These are phyloP conservation scores for Enteromius afrohamiltoni DNA, from an alignment of 2,797 vertebrate genomes.

Conservation along the genomic window DNA sequence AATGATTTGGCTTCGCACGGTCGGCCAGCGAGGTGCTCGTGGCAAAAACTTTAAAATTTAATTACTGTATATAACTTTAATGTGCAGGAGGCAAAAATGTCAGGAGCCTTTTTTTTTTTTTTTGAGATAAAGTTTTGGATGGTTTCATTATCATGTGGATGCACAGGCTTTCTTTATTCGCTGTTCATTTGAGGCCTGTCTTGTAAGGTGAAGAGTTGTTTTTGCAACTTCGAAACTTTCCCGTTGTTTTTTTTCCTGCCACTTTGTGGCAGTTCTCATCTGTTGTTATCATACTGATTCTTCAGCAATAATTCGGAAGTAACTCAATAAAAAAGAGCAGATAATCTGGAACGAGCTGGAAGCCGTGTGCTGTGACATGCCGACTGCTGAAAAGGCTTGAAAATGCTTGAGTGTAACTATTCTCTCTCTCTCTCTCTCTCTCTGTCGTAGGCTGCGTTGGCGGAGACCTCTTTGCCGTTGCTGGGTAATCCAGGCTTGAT, in stretches of 20 bases:
- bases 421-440: background rate
- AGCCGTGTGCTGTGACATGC: background rate
- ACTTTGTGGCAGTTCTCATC: slow-evolving; percentile 6
- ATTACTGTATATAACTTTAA: slow-evolving; percentile 98
- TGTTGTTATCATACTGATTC: slow-evolving; percentile 33
- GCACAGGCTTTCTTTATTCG: slow-evolving; percentile 61
- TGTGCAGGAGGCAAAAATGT: slow-evolving; percentile 92
- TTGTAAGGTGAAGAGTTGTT: slow-evolving; percentile 53
- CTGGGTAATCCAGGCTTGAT: slow-evolving; percentile 91
- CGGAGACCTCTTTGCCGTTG: slow-evolving; percentile 96
- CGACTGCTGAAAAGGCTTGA: background rate
- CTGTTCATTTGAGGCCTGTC: slow-evolving; percentile 24
- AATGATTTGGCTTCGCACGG: slow-evolving; percentile 96
- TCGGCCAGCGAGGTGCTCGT: slow-evolving; percentile 90
- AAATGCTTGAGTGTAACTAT: slow-evolving; percentile 17
- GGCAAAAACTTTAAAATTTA: slow-evolving; percentile 98
- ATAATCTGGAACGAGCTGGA: slow-evolving; percentile 22
- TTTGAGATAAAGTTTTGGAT: slow-evolving; percentile 91
- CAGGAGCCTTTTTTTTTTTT: slow-evolving; percentile 78
- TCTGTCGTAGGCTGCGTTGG: slow-evolving; percentile 87
- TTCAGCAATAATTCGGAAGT: slow-evolving; percentile 36
- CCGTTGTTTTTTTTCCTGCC: slow-evolving; percentile 13
- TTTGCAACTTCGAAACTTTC: slow-evolving; percentile 16
- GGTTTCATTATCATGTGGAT: slow-evolving; percentile 79
- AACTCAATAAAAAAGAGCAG: background rate